Base-by-base conservation (phyloP, 1,140 invertebrate genomes). In the Nautilus pompilius region DNA sequence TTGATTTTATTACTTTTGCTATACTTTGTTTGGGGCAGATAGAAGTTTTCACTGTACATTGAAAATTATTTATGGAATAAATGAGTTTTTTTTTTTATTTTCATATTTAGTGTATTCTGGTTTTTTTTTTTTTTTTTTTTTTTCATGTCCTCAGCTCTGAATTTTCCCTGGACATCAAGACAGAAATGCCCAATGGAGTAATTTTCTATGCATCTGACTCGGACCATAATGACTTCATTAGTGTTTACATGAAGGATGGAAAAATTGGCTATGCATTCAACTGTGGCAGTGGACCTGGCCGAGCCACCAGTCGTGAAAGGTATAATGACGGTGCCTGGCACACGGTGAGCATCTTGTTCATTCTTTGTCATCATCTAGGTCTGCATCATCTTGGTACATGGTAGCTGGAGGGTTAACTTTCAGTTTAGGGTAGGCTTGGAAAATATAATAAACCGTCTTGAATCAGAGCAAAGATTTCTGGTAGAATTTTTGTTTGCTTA, bases 321-420 rank as follows among this genome's bases (percentile, higher is more conserved):
- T 89, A 93, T 62, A 90, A 93, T 70, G 94, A 98, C 79, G 89
- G 89, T 8, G 75, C 89, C 34, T 98, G 95, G 96, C 96, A 99
- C 76, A 88, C 84, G 0, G 79, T 82, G 58, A 69, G 70, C 56
- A 24, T n/a, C n/a, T n/a, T n/a, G n/a, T n/a, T n/a, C n/a, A n/a
- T n/a, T n/a, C n/a, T n/a, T n/a, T n/a, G n/a, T n/a, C n/a, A n/a
- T n/a, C n/a, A n/a, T n/a, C n/a, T n/a, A n/a, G n/a, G n/a, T n/a
- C n/a, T n/a, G n/a, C n/a, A n/a, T n/a, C n/a, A n/a, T n/a, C n/a
- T n/a, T n/a, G n/a, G n/a, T n/a, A n/a, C n/a, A n/a, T n/a, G n/a
- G n/a, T n/a, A n/a, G n/a, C n/a, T n/a, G n/a, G n/a, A n/a, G n/a
- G n/a, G n/a, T n/a, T n/a, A n/a, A n/a, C n/a, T n/a, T n/a, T n/a